Evolutionary conservation across 2,797 vertebrate species (phyloP).

Genomic region (Spatula versicolor): DNA sequence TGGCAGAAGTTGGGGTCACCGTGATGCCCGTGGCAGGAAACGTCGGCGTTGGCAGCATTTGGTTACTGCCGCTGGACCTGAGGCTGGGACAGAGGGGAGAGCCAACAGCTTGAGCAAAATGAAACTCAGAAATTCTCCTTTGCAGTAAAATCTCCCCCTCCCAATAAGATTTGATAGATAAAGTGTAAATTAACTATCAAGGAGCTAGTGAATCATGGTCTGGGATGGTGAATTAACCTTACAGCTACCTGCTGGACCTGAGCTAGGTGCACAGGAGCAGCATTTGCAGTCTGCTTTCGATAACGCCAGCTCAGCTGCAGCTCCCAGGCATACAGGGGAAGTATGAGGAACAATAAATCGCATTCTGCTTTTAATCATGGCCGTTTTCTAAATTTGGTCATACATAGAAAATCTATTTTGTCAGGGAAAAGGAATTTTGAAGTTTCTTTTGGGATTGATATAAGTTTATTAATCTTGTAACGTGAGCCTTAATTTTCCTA

Average conservation of each 20-base stretch:
- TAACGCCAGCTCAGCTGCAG: neutral
- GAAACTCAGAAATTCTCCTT: neutral
- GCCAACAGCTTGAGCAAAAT: neutral
- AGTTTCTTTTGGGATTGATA: conserved; percentile 61
- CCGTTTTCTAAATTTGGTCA: conserved; percentile 36
- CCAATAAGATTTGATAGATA: neutral
- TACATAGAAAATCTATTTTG: conserved; percentile 9
- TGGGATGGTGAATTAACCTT: neutral
- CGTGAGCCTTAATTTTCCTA: conserved; percentile 28
- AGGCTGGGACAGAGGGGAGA: neutral
- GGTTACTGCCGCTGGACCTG: neutral
- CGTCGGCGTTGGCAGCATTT: neutral
- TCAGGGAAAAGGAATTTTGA: conserved; percentile 65
- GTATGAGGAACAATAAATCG: neutral
- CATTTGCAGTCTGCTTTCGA: neutral
- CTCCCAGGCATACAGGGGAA: neutral
- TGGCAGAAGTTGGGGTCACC: neutral
- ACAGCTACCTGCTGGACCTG: neutral
- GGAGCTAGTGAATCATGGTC: neutral
- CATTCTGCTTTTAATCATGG: conserved; percentile 51
- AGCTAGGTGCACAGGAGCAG: neutral
- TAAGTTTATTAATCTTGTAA: conserved; percentile 56
- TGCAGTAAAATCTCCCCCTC: neutral
- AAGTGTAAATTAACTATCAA: neutral
- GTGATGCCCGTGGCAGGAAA: neutral